These are phyloP conservation scores for Drosophila biarmipes DNA, from an alignment of 1,140 invertebrate species.

Conservation along the genomic window DNA sequence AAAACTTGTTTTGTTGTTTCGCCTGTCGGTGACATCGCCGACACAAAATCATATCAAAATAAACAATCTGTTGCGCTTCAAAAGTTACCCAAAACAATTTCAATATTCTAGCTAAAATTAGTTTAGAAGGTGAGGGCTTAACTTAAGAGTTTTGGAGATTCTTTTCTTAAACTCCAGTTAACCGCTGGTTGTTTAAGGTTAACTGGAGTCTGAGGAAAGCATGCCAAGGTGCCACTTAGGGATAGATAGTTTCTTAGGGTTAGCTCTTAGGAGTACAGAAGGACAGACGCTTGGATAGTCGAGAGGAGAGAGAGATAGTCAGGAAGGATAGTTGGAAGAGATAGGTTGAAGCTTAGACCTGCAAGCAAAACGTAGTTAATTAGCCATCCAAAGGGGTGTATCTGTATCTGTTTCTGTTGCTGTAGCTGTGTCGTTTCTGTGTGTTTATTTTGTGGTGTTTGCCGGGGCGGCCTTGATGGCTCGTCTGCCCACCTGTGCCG, in stretches of 20 bases:
- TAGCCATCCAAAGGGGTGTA: constrained; percentile 38
- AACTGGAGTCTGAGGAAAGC: neutral
- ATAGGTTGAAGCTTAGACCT: constrained; percentile 76
- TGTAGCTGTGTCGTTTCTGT: constrained; percentile 8
- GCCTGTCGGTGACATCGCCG: constrained; percentile 35
- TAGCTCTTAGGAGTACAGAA: constrained; percentile 51
- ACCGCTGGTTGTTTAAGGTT: neutral
- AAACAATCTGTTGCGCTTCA: constrained; percentile 30
- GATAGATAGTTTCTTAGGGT: constrained; percentile 48
- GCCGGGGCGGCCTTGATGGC: constrained; percentile 48
- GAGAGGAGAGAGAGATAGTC: constrained; percentile 47
- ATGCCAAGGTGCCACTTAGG: constrained; percentile 43
- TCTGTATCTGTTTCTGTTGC: constrained; percentile 2
- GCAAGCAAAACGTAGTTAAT: constrained; percentile 74
- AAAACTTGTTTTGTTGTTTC: constrained; percentile 79
- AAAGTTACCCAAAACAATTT: constrained; percentile 71
- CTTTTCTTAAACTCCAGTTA: constrained; percentile 9
- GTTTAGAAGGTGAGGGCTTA: constrained; percentile 62
- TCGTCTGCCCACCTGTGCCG: constrained; percentile 78
- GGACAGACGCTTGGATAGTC: constrained; percentile 65
- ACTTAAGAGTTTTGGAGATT: constrained; percentile 5
- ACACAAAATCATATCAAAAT: constrained; percentile 51
- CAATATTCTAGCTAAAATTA: constrained; percentile 79
- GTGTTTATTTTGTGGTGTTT: constrained; percentile 19
- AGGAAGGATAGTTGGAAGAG: constrained; percentile 64